These are phyloP conservation scores for Herminia tarsipennalis DNA, from an alignment of 2,888 invertebrate species.

Conservation along the genomic window DNA sequence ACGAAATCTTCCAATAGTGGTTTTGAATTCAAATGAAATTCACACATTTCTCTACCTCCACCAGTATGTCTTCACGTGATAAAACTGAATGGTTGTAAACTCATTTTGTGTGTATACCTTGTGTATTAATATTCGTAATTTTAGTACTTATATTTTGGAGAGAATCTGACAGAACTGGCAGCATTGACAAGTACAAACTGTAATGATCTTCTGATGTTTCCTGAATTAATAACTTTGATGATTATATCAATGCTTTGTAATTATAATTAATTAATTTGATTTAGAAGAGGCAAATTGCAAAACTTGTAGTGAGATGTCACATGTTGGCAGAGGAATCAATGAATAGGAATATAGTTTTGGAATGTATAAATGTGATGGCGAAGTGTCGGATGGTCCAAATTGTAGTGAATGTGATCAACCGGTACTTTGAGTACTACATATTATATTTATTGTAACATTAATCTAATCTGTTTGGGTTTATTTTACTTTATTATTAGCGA, in stretches of 20 bases:
- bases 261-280: slow-evolving; percentile 38
- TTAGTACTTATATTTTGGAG: slow-evolving; percentile 21
- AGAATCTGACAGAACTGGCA: slow-evolving; percentile 26
- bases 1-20: no score
- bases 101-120: slow-evolving; percentile 14
- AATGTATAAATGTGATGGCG: slow-evolving; percentile 15
- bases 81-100: slow-evolving; percentile 28
- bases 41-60: slow-evolving; percentile 10
- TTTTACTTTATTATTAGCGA: slow-evolving; percentile 14
- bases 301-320: slow-evolving; percentile 39
- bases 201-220: slow-evolving; percentile 21
- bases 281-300: slow-evolving; percentile 23
- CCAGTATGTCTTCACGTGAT: slow-evolving; percentile 27
- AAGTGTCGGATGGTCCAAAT: slow-evolving; percentile 23
- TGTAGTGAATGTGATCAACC: slow-evolving; percentile 16
- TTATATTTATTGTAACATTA: slow-evolving; percentile 33
- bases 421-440: slow-evolving; percentile 22
- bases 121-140: slow-evolving; percentile 8
- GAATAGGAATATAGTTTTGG: slow-evolving; percentile 29
- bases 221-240: slow-evolving; percentile 17
- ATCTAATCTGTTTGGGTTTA: slow-evolving; percentile 31
- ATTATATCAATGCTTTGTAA: slow-evolving; percentile 36
- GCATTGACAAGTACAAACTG: slow-evolving; percentile 44
- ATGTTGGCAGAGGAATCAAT: slow-evolving; percentile 26
- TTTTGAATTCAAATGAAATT: no score